Evolutionary conservation across 2,113 vertebrate species (phyloP).

Genomic region (Sorex fumeus): DNA sequence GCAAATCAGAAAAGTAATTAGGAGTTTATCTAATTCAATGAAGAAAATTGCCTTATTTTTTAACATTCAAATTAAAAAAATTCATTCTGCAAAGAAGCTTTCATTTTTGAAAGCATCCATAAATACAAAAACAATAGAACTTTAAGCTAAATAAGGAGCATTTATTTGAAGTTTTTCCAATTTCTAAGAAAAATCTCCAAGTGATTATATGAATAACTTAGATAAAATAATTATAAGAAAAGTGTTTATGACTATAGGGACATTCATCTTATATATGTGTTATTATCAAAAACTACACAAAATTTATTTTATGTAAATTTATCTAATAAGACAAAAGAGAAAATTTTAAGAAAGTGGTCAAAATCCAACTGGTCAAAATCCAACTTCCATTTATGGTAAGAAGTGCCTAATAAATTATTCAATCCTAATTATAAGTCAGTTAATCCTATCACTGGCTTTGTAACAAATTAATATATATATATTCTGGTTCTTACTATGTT

Average conservation of each 20-base stretch:
- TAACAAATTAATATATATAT: neutral
- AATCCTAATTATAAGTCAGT: slow-evolving; percentile 1
- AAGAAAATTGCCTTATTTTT: slow-evolving; percentile 27
- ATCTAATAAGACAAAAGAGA: neutral
- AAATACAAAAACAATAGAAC: slow-evolving; percentile 17
- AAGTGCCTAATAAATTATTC: slow-evolving; percentile 24
- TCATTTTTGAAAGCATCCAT: slow-evolving; percentile 44
- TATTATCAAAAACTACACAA: neutral
- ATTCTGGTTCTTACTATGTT: neutral
- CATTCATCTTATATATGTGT: neutral
- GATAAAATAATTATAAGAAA: slow-evolving; percentile 47
- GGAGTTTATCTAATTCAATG: slow-evolving; percentile 73
- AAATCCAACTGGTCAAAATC: slow-evolving; percentile 27
- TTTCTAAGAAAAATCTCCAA: slow-evolving; percentile 54
- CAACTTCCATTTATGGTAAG: slow-evolving; percentile 1
- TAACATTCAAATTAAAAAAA: neutral
- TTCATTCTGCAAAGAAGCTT: slow-evolving; percentile 6
- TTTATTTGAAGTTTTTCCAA: slow-evolving; percentile 48
- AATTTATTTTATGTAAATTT: slow-evolving; percentile 11
- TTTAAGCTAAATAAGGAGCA: slow-evolving; percentile 37
- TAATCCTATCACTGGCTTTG: neutral
- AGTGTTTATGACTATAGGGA: neutral
- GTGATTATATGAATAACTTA: neutral
- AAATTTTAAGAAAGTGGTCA: slow-evolving; percentile 45
- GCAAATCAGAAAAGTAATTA: slow-evolving; percentile 73